phyloP scores from a whole-genome alignment of 2,113 vertebrate genomes.

The Stictonetta naevosa region DNA sequence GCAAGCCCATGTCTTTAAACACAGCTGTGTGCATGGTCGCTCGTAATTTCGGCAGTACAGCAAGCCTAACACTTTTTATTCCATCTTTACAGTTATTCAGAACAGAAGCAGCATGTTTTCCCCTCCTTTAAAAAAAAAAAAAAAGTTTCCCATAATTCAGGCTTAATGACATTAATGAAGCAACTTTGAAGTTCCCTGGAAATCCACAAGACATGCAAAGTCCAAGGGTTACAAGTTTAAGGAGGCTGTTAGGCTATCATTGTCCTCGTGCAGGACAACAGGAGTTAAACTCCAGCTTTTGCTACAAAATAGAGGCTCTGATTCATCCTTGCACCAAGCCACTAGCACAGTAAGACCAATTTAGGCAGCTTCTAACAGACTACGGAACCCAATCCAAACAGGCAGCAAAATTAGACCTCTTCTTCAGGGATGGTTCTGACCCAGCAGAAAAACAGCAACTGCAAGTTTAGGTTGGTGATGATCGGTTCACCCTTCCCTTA shows the following conservation, averaged over 20 bases:
- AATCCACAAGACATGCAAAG: neutral
- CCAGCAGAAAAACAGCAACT: neutral
- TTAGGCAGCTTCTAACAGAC: conserved; percentile 22
- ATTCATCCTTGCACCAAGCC: conserved; percentile 37
- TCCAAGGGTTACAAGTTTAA: neutral
- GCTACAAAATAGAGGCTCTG: conserved; percentile 23
- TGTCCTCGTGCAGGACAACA: neutral
- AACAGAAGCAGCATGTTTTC: neutral
- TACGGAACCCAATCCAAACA: conserved; percentile 4
- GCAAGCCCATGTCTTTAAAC: neutral
- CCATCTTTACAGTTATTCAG: neutral
- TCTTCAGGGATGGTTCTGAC: neutral
- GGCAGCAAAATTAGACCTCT: neutral
- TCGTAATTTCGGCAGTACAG: neutral
- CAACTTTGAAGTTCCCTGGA: neutral
- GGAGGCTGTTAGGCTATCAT: neutral
- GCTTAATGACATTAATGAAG: neutral
- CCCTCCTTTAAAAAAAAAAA: neutral
- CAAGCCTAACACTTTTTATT: neutral
- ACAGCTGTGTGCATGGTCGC: neutral
- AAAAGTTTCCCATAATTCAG: neutral
- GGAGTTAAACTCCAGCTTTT: conserved; percentile 37
- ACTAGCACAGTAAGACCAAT: conserved; percentile 23
- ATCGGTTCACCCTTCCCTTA: neutral
- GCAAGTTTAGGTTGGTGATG: neutral